Evolutionary conservation across 2,888 invertebrate genomes (phyloP).

Genomic region (Clitarchus hookeri): DNA sequence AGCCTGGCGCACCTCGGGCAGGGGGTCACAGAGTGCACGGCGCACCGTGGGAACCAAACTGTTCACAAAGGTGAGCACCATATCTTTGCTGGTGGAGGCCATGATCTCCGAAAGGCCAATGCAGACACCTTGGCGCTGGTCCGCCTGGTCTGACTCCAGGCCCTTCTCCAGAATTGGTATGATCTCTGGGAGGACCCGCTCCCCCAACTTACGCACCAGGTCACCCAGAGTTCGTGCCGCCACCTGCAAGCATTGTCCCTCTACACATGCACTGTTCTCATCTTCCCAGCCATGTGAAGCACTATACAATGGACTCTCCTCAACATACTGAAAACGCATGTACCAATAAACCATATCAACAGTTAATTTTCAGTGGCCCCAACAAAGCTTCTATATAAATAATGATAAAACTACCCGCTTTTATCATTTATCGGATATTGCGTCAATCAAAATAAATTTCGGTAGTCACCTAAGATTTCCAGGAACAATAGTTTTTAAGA

Average conservation of each 20-base stretch:
- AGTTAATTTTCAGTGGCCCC: too few species aligned
- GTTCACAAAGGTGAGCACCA: conserved; percentile 88
- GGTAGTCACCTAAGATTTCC: too few species aligned
- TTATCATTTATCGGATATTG: too few species aligned
- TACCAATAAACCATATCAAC: too few species aligned
- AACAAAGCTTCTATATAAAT: too few species aligned
- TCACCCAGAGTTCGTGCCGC: conserved; percentile 97
- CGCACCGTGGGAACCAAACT: conserved; percentile 93
- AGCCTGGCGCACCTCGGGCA: conserved; percentile 90
- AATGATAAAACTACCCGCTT: too few species aligned
- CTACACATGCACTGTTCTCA: too few species aligned
- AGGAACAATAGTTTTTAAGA: too few species aligned
- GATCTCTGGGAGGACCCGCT: conserved; percentile 95
- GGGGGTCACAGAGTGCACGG: conserved; percentile 89
- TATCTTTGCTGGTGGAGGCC: conserved; percentile 92
- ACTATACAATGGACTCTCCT: too few species aligned
- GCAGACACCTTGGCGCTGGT: conserved; percentile 98
- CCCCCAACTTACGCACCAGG: conserved; percentile 94
- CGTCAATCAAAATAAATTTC: too few species aligned
- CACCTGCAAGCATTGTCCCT: conserved; percentile 61
- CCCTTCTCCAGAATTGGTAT: conserved; percentile 96
- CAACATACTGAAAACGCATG: too few species aligned
- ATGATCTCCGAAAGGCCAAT: conserved; percentile 98
- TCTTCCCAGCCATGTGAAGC: too few species aligned
- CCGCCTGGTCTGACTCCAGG: conserved; percentile 85